Evolutionary conservation across 2,113 vertebrate species (phyloP).

Genomic region (Alaudala cheleensis): DNA sequence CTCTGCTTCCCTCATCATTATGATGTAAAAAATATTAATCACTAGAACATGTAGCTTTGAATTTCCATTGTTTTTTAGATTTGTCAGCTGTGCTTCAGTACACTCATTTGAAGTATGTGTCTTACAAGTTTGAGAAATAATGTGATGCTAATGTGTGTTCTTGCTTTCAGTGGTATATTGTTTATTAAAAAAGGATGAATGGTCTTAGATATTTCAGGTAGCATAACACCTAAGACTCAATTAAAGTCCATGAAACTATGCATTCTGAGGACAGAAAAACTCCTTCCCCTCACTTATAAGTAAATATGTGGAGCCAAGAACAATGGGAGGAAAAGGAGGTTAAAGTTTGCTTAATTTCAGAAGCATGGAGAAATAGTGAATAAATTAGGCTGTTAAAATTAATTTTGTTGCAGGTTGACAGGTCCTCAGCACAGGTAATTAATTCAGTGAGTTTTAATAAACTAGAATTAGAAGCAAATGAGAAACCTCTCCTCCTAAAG

Average conservation of each 20-base stretch:
- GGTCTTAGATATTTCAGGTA: neutral
- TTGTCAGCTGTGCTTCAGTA: neutral
- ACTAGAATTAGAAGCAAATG: neutral
- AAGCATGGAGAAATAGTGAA: neutral
- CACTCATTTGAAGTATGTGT: neutral
- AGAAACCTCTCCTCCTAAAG: neutral
- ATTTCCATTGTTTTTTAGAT: neutral
- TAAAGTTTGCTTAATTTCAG: neutral
- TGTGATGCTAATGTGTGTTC: neutral
- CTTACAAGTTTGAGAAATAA: slow-evolving; percentile 11
- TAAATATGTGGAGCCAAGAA: neutral
- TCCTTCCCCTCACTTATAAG: neutral
- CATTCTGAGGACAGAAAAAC: neutral
- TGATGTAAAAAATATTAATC: neutral
- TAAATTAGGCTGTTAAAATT: slow-evolving; percentile 32
- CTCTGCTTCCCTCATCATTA: neutral
- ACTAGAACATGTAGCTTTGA: neutral
- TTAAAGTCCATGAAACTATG: neutral
- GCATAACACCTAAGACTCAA: neutral
- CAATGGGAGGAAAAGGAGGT: neutral
- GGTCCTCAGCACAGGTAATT: slow-evolving; percentile 11
- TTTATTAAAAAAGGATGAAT: slow-evolving; percentile 41
- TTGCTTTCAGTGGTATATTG: slow-evolving; percentile 7
- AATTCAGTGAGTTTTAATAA: slow-evolving; percentile 22
- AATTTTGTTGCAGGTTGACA: neutral